phyloP scores from a whole-genome alignment of 2,113 vertebrate genomes.

The Felis catus region DNA sequence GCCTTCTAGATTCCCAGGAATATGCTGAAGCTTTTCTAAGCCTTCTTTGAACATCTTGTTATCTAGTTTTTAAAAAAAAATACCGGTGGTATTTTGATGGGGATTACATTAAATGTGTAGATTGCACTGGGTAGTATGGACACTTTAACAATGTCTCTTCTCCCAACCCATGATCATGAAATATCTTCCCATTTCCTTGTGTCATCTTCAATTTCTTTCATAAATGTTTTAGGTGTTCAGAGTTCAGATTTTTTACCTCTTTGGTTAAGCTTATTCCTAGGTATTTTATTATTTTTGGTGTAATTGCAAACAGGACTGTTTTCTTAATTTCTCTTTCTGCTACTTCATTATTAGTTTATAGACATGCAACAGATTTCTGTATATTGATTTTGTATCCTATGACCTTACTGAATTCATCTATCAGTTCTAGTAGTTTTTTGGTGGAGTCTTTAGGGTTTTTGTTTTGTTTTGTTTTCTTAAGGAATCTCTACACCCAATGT shows the following conservation, averaged over 20 bases:
- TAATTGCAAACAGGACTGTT: neutral
- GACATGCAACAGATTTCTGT: neutral
- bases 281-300: neutral
- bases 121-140: neutral
- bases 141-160: neutral
- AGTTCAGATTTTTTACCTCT: neutral
- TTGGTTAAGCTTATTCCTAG: neutral
- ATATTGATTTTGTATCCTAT: neutral
- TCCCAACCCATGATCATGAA: neutral
- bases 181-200: neutral
- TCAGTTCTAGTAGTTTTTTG: neutral
- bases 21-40: neutral
- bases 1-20: neutral
- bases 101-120: neutral
- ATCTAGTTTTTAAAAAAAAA: neutral
- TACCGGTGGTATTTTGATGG: neutral
- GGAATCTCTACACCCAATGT: too few species aligned
- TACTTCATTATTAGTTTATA: neutral
- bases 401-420: neutral
- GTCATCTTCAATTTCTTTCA: neutral
- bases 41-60: neutral
- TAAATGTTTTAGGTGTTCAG: neutral
- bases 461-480: too few species aligned
- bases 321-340: neutral
- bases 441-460: neutral